Percentiles rank a stretch among this genome's conserved stretches.
Evolutionary conservation across 2,888 invertebrate genomes (phyloP).

Genomic region (Glomeris marginata): DNA sequence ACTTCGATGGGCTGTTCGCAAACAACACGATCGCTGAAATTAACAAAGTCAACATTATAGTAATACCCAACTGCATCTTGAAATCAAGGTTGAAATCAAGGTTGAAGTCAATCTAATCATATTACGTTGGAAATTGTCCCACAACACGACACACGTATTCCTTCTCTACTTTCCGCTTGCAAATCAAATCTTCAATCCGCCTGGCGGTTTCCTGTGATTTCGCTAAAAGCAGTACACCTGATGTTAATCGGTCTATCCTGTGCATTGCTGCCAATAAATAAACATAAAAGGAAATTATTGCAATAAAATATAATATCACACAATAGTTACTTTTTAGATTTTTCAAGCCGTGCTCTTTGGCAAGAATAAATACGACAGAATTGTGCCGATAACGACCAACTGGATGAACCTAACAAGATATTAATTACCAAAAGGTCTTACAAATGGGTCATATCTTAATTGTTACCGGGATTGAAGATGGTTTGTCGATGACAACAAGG

Average conservation of each 20-base stretch:
- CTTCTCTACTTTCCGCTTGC: constrained; percentile 79
- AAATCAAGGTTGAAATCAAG: too few relatives aligned
- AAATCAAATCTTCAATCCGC: constrained; percentile 89
- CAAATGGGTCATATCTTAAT: background rate
- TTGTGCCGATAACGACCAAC: constrained; percentile 97
- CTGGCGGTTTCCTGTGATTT: constrained; percentile 84
- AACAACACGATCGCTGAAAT: constrained; percentile 55
- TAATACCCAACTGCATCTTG: too few relatives aligned
- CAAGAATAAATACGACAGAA: constrained; percentile 88
- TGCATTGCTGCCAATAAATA: constrained; percentile 50
- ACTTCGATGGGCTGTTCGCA: constrained; percentile 84
- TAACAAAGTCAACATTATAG: too few relatives aligned
- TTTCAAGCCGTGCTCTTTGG: constrained; percentile 87
- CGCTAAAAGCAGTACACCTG: constrained; percentile 82
- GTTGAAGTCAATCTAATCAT: too few relatives aligned
- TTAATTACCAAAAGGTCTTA: background rate
- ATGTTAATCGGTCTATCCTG: constrained; percentile 90
- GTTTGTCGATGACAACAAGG: constrained; percentile 99
- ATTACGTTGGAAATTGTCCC: constrained; percentile 83
- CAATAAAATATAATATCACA: background rate
- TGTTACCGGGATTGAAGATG: constrained; percentile 96
- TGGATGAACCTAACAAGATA: constrained; percentile 69
- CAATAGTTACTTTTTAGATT: constrained; percentile 53
- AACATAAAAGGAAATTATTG: background rate
- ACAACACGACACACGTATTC: constrained; percentile 92